Conservation (phyloP, 2,888 invertebrate genomes). For the Yponomeuta sedellus region DNA sequence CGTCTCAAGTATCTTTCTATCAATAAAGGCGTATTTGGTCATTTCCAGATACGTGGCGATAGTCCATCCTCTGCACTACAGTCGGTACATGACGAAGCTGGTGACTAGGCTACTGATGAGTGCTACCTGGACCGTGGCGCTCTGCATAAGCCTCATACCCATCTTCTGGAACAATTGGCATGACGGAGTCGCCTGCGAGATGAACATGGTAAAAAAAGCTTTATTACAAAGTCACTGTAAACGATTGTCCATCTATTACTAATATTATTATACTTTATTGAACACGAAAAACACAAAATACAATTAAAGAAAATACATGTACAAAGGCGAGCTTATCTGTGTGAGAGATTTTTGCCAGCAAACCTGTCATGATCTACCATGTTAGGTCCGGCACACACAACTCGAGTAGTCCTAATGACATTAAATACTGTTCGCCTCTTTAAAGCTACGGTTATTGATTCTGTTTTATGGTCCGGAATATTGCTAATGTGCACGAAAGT, state of each 20-base stretch:
- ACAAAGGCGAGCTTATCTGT: no score
- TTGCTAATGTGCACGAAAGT: no score
- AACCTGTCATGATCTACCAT: background rate
- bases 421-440: no score
- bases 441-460: no score
- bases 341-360: no score
- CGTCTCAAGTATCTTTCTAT: background rate
- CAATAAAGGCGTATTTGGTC: no score
- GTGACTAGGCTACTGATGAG: conserved; percentile 79
- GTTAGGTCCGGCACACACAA: no score
- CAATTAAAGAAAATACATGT: no score
- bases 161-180: conserved; percentile 88
- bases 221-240: background rate
- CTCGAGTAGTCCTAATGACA: no score
- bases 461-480: no score
- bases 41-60: conserved; percentile 82
- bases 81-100: conserved; percentile 83
- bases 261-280: no score
- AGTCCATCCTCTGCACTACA: conserved; percentile 86
- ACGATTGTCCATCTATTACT: background rate
- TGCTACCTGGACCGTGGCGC: conserved; percentile 81
- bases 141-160: conserved; percentile 81
- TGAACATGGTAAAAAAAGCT: conserved; percentile 73
- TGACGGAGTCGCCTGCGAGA: conserved; percentile 78
- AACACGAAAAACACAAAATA: no score